Base-by-base conservation (phyloP, 23 tunicate genomes). In the Ascidia mentula region DNA sequence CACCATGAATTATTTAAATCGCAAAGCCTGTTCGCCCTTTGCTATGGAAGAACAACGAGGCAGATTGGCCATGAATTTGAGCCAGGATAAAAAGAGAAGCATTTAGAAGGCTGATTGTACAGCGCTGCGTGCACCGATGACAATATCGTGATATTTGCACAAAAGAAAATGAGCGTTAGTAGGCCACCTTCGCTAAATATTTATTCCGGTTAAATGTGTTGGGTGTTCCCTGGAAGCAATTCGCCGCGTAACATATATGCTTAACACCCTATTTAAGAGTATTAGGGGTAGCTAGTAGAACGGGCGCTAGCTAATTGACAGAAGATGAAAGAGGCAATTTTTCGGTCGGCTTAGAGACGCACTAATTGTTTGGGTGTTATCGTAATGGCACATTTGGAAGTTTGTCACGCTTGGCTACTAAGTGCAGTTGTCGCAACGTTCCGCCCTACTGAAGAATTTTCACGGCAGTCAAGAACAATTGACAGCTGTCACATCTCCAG, bases 331-430 rank as follows among this genome's bases (percentile, higher is more conserved):
- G 65, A 6, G 65, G 65, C 65, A 28, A 53, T 53, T 53, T 53
- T 53, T 53, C 65, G 65, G 28, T 53, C 7, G 65, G 65, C 22
- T 53, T 53, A 53, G 65, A 53, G 65, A 53, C 65, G 65, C 65
- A 53, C 65, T 53, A 53, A 53, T 53, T 53, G 65, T 28, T 26
- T 9, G 65, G 24, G 65, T 53, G 65, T 53, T 53, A 53, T 53
- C 13, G 65, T 53, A 53, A 53, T 53, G 65, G 65, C 65, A 53
- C 65, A 53, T 53, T 53, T 53, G 65, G 65, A 53, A 26, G 65
- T 53, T 6, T 53, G 65, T 53, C 65, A 53, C 65, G 65, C 65
- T 26, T 53, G 65, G 22, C 24, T 20, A 53, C 65, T 53, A 20
- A 53, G 24, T 9, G 65, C 65, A 53, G 65, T 53, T 53, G 65